These are phyloP conservation scores for Palythoa heliodiscus DNA, from an alignment of 92 coral and sea anemone species.

Conservation along the genomic window DNA sequence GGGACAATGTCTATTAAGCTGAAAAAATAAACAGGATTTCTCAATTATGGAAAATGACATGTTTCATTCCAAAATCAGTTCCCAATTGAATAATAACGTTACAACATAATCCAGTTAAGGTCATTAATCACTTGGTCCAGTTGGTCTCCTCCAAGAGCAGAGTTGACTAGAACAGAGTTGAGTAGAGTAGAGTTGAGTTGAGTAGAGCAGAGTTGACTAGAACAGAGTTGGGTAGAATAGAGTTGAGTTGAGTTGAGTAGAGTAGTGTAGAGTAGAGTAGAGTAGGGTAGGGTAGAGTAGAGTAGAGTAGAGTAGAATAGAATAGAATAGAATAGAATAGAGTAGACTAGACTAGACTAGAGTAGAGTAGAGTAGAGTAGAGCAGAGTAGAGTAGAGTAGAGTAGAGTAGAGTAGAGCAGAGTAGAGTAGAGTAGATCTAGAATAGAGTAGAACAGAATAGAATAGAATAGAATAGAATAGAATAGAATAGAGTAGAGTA, in stretches of 20 bases:
- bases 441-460: neutral
- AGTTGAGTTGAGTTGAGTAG: neutral
- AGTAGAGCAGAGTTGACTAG: conserved; percentile 9
- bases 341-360: too few relatives aligned
- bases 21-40: too few relatives aligned
- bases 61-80: too few relatives aligned
- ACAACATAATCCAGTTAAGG: too few relatives aligned
- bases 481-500: neutral
- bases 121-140: too few relatives aligned
- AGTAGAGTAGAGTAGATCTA: conserved; percentile 10
- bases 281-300: neutral
- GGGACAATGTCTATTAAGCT: neutral
- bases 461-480: neutral
- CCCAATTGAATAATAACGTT: too few relatives aligned
- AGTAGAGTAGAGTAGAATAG: neutral
- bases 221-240: neutral
- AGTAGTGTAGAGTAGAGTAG: neutral
- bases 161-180: neutral
- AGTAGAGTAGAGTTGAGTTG: neutral
- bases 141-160: too few relatives aligned
- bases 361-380: neutral
- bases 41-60: too few relatives aligned
- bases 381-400: neutral
- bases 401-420: neutral
- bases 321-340: too few relatives aligned